Conservation (phyloP, 2,113 vertebrate genomes). For the Apteryx owenii region DNA sequence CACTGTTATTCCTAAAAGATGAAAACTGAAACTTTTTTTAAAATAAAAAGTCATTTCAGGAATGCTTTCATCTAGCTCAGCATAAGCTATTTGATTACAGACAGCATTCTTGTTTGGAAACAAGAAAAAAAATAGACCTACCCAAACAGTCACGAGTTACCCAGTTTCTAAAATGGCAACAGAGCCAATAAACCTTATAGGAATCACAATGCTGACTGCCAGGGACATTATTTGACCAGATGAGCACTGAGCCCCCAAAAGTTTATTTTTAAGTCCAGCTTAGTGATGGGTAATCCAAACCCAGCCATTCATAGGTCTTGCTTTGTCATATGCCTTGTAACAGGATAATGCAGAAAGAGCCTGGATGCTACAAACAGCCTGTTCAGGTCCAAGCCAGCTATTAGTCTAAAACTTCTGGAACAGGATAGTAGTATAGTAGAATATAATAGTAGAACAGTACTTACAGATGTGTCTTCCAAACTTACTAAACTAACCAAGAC, state of each 20-base stretch:
- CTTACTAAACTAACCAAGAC: background rate
- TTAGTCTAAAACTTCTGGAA: background rate
- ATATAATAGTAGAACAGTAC: background rate
- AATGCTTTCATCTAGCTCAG: background rate
- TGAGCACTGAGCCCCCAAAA: background rate
- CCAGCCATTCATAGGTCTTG: background rate
- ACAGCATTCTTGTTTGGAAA: background rate
- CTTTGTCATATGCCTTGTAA: background rate
- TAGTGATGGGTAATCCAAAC: background rate
- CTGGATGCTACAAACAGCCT: background rate
- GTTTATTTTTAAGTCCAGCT: background rate
- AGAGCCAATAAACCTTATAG: background rate
- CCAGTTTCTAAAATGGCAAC: background rate
- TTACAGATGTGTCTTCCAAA: background rate
- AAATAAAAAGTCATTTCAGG: background rate
- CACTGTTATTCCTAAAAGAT: background rate
- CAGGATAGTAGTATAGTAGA: too few relatives aligned
- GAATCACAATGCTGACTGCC: background rate
- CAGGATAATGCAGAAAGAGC: background rate
- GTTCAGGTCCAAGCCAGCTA: background rate
- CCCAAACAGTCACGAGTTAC: background rate
- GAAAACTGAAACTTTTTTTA: background rate
- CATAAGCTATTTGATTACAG: background rate
- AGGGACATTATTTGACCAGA: background rate
- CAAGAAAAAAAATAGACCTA: background rate